Conservation (phyloP, 2,113 vertebrate genomes). For the Tursiops truncatus region DNA sequence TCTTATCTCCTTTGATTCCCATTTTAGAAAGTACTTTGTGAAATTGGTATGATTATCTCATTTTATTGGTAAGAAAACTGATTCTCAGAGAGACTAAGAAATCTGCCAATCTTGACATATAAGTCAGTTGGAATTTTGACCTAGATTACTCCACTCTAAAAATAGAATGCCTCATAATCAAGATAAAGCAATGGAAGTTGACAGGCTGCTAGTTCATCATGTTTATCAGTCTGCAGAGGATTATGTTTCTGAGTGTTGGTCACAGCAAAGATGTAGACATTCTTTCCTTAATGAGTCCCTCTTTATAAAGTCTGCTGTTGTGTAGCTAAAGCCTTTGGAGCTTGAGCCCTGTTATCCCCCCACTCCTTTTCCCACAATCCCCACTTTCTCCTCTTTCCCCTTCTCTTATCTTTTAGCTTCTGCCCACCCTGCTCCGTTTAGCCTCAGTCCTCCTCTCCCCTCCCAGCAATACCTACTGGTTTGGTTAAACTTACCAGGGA, state of each 20-base stretch:
- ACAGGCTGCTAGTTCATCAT: background rate
- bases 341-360: background rate
- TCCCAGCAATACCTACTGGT: background rate
- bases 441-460: background rate
- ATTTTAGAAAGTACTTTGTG: background rate
- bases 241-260: background rate
- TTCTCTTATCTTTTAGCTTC: background rate
- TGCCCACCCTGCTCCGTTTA: background rate
- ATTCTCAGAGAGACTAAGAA: constrained; percentile 13
- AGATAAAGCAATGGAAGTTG: background rate
- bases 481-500: background rate
- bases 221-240: background rate
- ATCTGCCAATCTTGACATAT: background rate
- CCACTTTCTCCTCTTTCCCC: background rate
- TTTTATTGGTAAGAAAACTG: background rate
- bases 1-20: background rate
- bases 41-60: background rate
- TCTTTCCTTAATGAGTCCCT: background rate
- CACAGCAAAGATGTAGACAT: background rate
- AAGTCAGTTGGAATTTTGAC: background rate
- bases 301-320: background rate
- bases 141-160: background rate
- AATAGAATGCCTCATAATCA: background rate
- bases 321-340: background rate
- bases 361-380: fast-evolving